Evolutionary conservation across 2,797 vertebrate genomes (phyloP), one percentile per base, ranked within the genome.

Genomic region (Poliocrania exsul): DNA sequence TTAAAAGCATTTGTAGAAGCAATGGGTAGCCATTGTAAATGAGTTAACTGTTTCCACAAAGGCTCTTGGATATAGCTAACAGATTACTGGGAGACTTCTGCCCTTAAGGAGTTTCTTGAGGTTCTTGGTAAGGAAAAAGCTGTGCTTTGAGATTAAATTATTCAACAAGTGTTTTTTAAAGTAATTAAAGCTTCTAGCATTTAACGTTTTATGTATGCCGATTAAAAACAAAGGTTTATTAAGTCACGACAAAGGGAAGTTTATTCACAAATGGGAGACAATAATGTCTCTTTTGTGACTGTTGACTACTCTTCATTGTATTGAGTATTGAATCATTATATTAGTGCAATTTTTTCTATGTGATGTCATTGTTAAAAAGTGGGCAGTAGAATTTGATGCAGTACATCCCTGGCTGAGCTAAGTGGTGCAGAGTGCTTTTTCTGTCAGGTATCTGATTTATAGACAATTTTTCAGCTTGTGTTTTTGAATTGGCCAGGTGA

Each of bases 191-290:
- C 61, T 95, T 70, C 67, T 66, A 90, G 26, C 82, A 92, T 92
- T 94, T 96, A 96, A 90, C 96, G 81, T 95, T 97, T 97, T 97
- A 93, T 97, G 70, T 93, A 81, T 94, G 95, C 40, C 93, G 94
- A 97, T 96, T 97, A 92, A 96, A 97, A 97, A 92, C 77, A 75
- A 92, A 90, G 64, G 91, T 93, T 96, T 88, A 95, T 97, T 97
- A 96, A 96, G 91, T 95, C 92, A 66, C 5, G 40, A 90, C 82
- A 92, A 96, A 97, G 47, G 79, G 67, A 96, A 57, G 88, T 95
- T 96, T 92, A 94, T 97, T 97, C 86, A 91, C 84, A 79, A 89
- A 87, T 0, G 14, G 50, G 40, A 81, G 87, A 69, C 2, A 2
- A 65, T 75, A 78, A 83, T 95, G 85, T 80, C 64, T 92, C 50